Evolutionary conservation across 1,140 invertebrate genomes (phyloP), one percentile per base, ranked within the genome.

Genomic region (Trachymyrmex cornetzi): DNA sequence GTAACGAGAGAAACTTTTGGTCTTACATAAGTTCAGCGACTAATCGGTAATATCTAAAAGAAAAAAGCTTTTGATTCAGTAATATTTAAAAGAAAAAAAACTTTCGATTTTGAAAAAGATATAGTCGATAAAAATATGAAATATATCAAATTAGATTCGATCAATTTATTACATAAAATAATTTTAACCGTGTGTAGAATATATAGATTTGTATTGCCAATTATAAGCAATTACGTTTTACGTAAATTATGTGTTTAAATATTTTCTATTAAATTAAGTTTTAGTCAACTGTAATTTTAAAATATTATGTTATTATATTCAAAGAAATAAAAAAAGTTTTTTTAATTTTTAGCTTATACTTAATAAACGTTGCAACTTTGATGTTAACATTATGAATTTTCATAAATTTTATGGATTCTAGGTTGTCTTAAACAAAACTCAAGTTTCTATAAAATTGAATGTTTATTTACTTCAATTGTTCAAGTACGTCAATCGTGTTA

Each of bases 1-100:
- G 24, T 81, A 82, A 75, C 69, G 44, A 84, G 63, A 12, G 5
- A 63, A 84, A 84, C 69, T 84, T 75, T n/a, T 22, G 24, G 22
- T 84, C 19, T 74, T n/a, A 14, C 27, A n/a, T 74, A 82, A 61
- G 69, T 84, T 84, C 27, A 30, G 22, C 24, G 19, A 50, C n/a
- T 19, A 12, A 9, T 34, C 12, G 69, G 7, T 0, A n/a, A 82
- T 82, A 61, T 61, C 16, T 48, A 72, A 48, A 55, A 30, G 16
- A 64, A 34, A 72, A 34, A 30, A 50, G 3, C 1, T 44, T n/a
- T 44, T 11, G 38, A 44, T 9, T 34, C 12, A 24, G 12, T 0
- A n/a, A 82, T 82, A 50, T 61, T 6, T 48, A 72, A 48, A 55
- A 30, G 16, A 64, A 34, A 3, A 34, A 24, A 48, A 84, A 63